Conservation (phyloP, 2,888 invertebrate genomes). For the Oligia fasciuncula region DNA sequence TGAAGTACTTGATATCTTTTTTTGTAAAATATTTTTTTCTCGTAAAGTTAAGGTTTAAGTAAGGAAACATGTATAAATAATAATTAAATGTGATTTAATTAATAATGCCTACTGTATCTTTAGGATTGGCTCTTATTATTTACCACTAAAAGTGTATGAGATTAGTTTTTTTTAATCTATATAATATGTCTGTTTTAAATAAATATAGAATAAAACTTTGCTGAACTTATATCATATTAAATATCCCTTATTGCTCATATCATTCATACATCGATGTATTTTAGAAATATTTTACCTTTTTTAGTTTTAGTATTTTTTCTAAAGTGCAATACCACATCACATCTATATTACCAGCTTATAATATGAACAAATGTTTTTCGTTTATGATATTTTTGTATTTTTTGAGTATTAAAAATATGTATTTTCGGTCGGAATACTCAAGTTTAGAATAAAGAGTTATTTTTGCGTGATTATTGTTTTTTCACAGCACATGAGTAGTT, state of each 20-base stretch:
- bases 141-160: slow-evolving; percentile 74
- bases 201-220: slow-evolving; percentile 41
- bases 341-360: slow-evolving; percentile 47
- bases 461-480: slow-evolving; percentile 40
- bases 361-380: slow-evolving; percentile 53
- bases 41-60: slow-evolving; percentile 56
- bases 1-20: slow-evolving; percentile 48
- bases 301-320: slow-evolving; percentile 66
- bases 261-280: slow-evolving; percentile 84
- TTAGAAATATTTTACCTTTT: slow-evolving; percentile 65
- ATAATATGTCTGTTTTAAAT: slow-evolving; percentile 60
- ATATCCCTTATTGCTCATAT: slow-evolving; percentile 79
- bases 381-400: slow-evolving; percentile 55
- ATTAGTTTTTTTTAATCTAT: slow-evolving; percentile 60
- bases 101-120: slow-evolving; percentile 67
- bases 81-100: slow-evolving; percentile 79
- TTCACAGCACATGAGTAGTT: slow-evolving; percentile 25
- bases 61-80: slow-evolving; percentile 64
- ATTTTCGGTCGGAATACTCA: slow-evolving; percentile 39
- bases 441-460: slow-evolving; percentile 17
- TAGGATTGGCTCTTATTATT: slow-evolving; percentile 64
- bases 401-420: slow-evolving; percentile 37
- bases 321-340: slow-evolving; percentile 74
- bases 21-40: slow-evolving; percentile 63
- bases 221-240: slow-evolving; percentile 47